Evolutionary conservation across 2,888 invertebrate genomes (phyloP).

Genomic region (Ernsta delagoae): DNA sequence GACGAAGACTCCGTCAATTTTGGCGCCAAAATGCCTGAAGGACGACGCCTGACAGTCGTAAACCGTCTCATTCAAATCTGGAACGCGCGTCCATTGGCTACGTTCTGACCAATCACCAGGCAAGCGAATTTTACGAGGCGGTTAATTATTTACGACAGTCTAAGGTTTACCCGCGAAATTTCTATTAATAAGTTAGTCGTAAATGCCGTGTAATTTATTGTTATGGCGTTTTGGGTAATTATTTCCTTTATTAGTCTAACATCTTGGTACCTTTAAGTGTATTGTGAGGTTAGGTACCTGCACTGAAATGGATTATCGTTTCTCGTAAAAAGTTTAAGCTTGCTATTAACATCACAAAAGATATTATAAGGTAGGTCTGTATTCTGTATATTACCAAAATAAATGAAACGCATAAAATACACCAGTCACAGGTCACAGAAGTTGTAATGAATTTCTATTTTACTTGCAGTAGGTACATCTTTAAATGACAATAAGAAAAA

Average conservation of each 20-base stretch:
- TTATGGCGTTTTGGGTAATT: constrained; percentile 75
- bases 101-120: constrained; percentile 70
- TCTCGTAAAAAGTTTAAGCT: constrained; percentile 9
- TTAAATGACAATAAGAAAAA: no score
- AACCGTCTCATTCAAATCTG: constrained; percentile 82
- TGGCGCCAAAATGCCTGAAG: constrained; percentile 82
- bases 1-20: constrained; percentile 53
- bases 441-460: no score
- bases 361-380: neutral
- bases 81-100: constrained; percentile 71
- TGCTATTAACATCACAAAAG: constrained; percentile 1
- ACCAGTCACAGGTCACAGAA: no score
- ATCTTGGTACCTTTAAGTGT: constrained; percentile 46
- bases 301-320: constrained; percentile 16
- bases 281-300: constrained; percentile 20
- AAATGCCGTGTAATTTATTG: constrained; percentile 78
- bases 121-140: constrained; percentile 76
- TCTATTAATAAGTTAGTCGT: constrained; percentile 84
- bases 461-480: no score
- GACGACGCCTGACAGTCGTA: constrained; percentile 77
- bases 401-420: no score
- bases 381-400: no score
- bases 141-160: constrained; percentile 80
- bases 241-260: constrained; percentile 81
- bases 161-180: constrained; percentile 81